These are phyloP conservation scores for Varanus komodoensis DNA, from an alignment of 2,113 vertebrate species.

Conservation along the genomic window DNA sequence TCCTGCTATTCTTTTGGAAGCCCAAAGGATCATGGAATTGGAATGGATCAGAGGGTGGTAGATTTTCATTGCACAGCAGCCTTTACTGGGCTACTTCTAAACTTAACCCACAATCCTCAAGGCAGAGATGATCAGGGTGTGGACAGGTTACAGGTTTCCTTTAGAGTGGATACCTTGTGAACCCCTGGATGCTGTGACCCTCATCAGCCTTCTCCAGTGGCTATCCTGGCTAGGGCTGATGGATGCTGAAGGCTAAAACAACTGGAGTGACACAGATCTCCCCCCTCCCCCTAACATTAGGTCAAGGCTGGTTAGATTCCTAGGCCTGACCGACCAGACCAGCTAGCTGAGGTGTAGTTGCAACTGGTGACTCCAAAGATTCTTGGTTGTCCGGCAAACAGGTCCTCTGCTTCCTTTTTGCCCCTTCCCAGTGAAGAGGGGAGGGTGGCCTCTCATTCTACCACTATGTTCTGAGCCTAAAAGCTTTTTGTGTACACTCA, in stretches of 20 bases:
- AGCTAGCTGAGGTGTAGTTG: not conserved
- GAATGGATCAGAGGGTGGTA: not conserved
- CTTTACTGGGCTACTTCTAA: not conserved
- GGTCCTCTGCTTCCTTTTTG: not conserved
- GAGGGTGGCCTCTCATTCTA: no score
- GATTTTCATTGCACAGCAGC: not conserved
- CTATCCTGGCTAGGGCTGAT: no score
- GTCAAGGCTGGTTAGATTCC: not conserved
- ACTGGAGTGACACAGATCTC: no score
- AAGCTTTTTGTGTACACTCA: not conserved
- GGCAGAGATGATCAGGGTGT: not conserved
- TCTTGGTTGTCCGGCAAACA: not conserved
- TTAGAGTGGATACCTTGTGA: not conserved
- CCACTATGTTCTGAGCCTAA: not conserved
- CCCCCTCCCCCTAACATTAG: not conserved
- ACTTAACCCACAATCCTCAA: not conserved
- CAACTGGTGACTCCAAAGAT: no score
- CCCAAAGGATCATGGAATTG: not conserved
- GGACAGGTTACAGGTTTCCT: not conserved
- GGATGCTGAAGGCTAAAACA: no score
- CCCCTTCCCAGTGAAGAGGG: not conserved
- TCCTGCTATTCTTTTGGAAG: not conserved
- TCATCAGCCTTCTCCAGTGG: no score
- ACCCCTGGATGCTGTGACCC: no score
- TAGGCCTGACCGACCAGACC: not conserved